phyloP scores from a whole-genome alignment of 2,888 invertebrate species.

The Eupithecia vulgata region DNA sequence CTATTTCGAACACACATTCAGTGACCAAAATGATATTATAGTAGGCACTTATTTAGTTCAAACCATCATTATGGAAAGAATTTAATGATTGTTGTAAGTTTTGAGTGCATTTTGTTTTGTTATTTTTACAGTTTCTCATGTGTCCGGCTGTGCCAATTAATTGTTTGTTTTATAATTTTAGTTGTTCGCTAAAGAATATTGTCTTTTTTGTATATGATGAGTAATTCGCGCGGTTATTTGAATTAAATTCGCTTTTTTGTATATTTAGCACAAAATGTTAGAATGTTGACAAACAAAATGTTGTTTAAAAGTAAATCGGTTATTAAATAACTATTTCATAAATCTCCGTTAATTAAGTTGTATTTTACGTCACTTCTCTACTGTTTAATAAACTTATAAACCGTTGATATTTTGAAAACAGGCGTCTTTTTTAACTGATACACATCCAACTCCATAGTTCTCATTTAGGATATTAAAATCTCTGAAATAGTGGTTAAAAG shows the following conservation, averaged over 20 bases:
- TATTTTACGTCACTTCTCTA: not conserved
- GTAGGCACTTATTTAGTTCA: not conserved
- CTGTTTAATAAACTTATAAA: not conserved
- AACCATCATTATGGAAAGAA: not conserved
- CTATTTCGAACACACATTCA: not conserved
- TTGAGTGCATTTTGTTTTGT: slow-evolving; percentile 34
- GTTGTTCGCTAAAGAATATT: slow-evolving; percentile 10
- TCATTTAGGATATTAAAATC: not conserved
- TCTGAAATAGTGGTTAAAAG: not conserved
- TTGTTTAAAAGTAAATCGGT: not conserved
- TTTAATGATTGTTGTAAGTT: not conserved
- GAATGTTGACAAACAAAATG: too few relatives aligned
- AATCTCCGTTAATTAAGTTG: not conserved
- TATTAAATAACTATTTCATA: not conserved
- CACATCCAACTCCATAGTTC: not conserved
- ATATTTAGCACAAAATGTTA: slow-evolving; percentile 10
- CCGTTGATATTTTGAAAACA: not conserved
- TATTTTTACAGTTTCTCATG: slow-evolving; percentile 24
- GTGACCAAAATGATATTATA: not conserved
- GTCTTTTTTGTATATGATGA: slow-evolving; percentile 9
- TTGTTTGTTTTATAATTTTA: slow-evolving; percentile 31
- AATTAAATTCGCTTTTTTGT: not conserved
- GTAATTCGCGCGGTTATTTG: not conserved
- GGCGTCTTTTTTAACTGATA: not conserved
- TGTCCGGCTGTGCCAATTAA: slow-evolving; percentile 30